Conservation (phyloP, 2,113 vertebrate species). For the Xyrauchen texanus region DNA sequence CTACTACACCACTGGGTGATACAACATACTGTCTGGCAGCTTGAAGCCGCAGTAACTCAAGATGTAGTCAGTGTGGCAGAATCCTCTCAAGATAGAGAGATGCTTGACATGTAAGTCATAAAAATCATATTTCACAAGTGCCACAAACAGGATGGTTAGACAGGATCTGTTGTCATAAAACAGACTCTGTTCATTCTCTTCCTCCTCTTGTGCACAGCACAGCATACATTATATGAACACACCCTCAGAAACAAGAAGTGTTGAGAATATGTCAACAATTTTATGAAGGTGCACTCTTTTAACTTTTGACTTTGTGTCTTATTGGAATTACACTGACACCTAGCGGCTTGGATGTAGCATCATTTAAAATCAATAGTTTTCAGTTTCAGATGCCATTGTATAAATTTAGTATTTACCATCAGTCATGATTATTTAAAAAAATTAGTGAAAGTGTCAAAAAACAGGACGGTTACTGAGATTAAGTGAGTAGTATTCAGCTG, state of each 20-base stretch:
- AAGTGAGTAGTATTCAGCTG: too few species aligned
- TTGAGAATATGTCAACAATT: background rate
- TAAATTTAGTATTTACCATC: too few species aligned
- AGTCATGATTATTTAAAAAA: too few species aligned
- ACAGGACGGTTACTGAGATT: too few species aligned
- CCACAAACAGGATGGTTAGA: background rate
- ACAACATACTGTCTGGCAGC: slow-evolving; percentile 3
- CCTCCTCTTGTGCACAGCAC: background rate
- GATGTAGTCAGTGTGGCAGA: background rate
- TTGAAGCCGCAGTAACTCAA: background rate
- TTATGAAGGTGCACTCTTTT: too few species aligned
- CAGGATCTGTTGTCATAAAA: background rate
- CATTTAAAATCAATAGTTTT: too few species aligned
- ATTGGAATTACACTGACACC: too few species aligned
- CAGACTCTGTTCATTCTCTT: background rate
- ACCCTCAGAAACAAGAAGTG: background rate
- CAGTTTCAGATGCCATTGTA: too few species aligned
- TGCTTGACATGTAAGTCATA: slow-evolving; percentile 25
- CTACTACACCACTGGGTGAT: too few species aligned
- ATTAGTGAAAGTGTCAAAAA: too few species aligned
- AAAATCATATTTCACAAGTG: background rate
- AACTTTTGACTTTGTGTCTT: too few species aligned
- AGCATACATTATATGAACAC: background rate
- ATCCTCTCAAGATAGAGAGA: slow-evolving; percentile 17
- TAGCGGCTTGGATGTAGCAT: too few species aligned